Percentiles rank a stretch among this genome's conserved stretches.
Evolutionary conservation across 2,113 vertebrate genomes (phyloP).

Genomic region (Syngnathus scovelli): DNA sequence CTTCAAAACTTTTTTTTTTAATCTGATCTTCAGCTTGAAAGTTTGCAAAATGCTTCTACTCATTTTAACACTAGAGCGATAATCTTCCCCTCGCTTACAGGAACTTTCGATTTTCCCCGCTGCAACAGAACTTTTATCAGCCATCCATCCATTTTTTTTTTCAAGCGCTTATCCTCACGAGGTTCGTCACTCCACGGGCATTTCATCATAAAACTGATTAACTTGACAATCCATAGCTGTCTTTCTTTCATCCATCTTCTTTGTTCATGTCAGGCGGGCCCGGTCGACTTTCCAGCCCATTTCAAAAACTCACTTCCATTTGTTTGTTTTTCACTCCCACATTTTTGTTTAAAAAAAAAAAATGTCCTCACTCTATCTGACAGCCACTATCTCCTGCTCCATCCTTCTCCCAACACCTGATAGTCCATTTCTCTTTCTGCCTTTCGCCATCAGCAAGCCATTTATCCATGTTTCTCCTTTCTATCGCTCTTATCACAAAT

Average conservation of each 20-base stretch:
- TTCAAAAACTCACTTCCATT: slow-evolving; percentile 16
- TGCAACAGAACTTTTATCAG: slow-evolving; percentile 41
- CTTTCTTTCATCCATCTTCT: slow-evolving; percentile 44
- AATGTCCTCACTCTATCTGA: slow-evolving; percentile 36
- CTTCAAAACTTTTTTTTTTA: background rate
- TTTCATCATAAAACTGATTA: slow-evolving; percentile 56
- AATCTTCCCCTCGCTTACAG: slow-evolving; percentile 47
- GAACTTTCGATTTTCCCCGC: slow-evolving; percentile 39
- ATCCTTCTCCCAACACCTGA: slow-evolving; percentile 46
- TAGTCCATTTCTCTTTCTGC: slow-evolving; percentile 28
- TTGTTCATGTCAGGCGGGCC: slow-evolving; percentile 6
- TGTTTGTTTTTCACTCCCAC: slow-evolving; percentile 1
- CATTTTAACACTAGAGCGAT: slow-evolving; percentile 58
- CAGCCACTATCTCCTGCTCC: slow-evolving; percentile 48
- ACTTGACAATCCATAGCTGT: slow-evolving; percentile 46
- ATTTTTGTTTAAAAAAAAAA: slow-evolving; percentile 3
- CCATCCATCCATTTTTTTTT: too few species aligned
- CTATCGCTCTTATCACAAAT: slow-evolving; percentile 24
- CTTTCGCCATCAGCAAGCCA: slow-evolving; percentile 22
- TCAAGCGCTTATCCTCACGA: too few species aligned
- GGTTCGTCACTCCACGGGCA: slow-evolving; percentile 32
- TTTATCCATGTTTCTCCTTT: slow-evolving; percentile 19
- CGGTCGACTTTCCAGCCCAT: background rate
- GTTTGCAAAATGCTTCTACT: slow-evolving; percentile 44
- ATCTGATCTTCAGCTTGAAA: slow-evolving; percentile 29